Evolutionary conservation across 2,888 invertebrate species (phyloP), one percentile per base, ranked within the genome.

Genomic region (Brenthis daphne): DNA sequence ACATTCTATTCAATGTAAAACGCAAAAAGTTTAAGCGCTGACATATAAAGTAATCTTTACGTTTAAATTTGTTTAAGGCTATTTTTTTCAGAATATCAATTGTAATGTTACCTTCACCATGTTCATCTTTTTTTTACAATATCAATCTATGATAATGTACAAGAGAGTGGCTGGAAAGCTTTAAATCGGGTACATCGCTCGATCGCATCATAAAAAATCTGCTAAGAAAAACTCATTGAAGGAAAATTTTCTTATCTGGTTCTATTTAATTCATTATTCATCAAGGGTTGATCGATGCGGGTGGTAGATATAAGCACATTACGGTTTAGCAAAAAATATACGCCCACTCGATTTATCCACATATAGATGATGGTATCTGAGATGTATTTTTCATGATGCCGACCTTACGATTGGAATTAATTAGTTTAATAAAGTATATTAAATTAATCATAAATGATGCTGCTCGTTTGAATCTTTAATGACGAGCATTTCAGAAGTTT

Each of bases 221-320:
- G 20, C 6, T 20, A 60, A 57, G 60, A 68, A 71, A 70, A 73
- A 73, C 65, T 70, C 65, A 74, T 70, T 67, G 66, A 70, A 61
- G 74, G 73, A 74, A 75, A 75, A 70, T 71, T 73, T 75, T 75
- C 74, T 75, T 77, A 74, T 71, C 72, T 73, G 72, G 73, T 60
- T 73, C 74, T 77, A 75, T 77, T 75, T 73, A 69, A 77, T 79
- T 77, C 72, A 79, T 78, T 78, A 79, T 79, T 78, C 78, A 79
- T 77, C 74, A 75, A 79, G 73, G 65, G 70, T 71, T 74, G 71
- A 75, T 71, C 77, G 77, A 79, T 77, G 77, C 79, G 78, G 77
- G 79, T 77, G 79, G 79, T 75, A 75, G 73, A 77, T 76, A 74
- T 76, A 73, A 76, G 75, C 74, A 71, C 74, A 72, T 74, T 75